These are phyloP conservation scores for Tetranychus cinnabarinus DNA, from an alignment of 1,140 invertebrate species.

Conservation along the genomic window DNA sequence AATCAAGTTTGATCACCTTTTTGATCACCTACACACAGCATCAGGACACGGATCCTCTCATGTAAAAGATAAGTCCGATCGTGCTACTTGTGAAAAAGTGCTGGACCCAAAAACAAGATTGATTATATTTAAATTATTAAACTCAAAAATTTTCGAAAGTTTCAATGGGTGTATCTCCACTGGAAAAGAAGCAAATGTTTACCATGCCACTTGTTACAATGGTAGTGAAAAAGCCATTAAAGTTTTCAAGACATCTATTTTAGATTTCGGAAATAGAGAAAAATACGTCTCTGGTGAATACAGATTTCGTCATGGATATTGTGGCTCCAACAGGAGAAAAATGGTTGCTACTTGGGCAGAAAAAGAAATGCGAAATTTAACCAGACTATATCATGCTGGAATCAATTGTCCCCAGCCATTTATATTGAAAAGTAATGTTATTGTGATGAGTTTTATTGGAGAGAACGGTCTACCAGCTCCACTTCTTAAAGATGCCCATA, in stretches of 20 bases:
- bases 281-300: constrained; percentile 73
- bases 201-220: constrained; percentile 32
- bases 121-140: constrained; percentile 57
- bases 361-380: constrained; percentile 72
- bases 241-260: constrained; percentile 73
- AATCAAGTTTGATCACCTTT: too few relatives aligned
- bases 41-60: too few relatives aligned
- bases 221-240: constrained; percentile 36
- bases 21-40: too few relatives aligned
- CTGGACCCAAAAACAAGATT: constrained; percentile 54
- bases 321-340: constrained; percentile 46
- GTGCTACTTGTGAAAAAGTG: constrained; percentile 34
- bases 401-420: constrained; percentile 56
- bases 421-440: constrained; percentile 51
- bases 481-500: constrained; percentile 47
- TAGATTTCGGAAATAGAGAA: constrained; percentile 65
- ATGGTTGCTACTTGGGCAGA: constrained; percentile 74
- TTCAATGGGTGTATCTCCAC: constrained; percentile 59
- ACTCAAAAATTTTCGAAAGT: constrained; percentile 44
- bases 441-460: constrained; percentile 74
- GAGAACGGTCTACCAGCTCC: constrained; percentile 44
- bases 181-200: constrained; percentile 63
- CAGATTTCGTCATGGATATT: constrained; percentile 43
- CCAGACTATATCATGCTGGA: constrained; percentile 22
- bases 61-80: constrained; percentile 70